phyloP scores from a whole-genome alignment of 2,888 invertebrate genomes.

The Podotricha telesiphe region DNA sequence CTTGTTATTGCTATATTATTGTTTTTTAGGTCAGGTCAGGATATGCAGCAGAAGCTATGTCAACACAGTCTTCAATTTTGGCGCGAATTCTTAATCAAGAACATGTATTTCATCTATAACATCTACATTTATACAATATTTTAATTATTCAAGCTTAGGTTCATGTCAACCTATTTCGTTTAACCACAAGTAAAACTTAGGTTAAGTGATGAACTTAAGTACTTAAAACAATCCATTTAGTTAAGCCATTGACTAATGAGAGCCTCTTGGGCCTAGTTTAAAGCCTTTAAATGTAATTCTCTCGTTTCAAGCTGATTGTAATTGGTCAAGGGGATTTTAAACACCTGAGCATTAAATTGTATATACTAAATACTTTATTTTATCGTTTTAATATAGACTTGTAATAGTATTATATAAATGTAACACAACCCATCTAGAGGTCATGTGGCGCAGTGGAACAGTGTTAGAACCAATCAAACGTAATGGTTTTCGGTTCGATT shows the following conservation, averaged over 20 bases:
- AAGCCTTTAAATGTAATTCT: slow-evolving; percentile 19
- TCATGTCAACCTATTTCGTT: neutral
- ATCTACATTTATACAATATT: neutral
- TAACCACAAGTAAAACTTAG: slow-evolving; percentile 10
- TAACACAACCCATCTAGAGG: too few relatives aligned
- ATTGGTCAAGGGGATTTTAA: slow-evolving; percentile 16
- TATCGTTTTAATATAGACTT: neutral
- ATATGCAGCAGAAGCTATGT: too few relatives aligned
- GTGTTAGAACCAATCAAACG: too few relatives aligned
- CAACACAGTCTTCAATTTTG: too few relatives aligned
- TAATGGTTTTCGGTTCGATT: too few relatives aligned
- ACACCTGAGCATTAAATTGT: slow-evolving; percentile 1
- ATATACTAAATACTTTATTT: neutral
- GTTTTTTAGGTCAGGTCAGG: too few relatives aligned
- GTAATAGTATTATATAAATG: neutral
- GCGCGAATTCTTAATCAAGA: too few relatives aligned
- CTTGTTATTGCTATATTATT: too few relatives aligned
- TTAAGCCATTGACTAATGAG: slow-evolving; percentile 30
- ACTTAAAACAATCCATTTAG: slow-evolving; percentile 24
- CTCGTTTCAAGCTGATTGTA: slow-evolving; percentile 19
- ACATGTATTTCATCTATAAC: neutral
- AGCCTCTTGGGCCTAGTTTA: slow-evolving; percentile 24
- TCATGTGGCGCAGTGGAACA: too few relatives aligned
- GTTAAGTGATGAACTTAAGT: slow-evolving; percentile 25
- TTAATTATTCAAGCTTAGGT: neutral